Conservation (phyloP, 2,113 vertebrate species). For the Struthio camelus region DNA sequence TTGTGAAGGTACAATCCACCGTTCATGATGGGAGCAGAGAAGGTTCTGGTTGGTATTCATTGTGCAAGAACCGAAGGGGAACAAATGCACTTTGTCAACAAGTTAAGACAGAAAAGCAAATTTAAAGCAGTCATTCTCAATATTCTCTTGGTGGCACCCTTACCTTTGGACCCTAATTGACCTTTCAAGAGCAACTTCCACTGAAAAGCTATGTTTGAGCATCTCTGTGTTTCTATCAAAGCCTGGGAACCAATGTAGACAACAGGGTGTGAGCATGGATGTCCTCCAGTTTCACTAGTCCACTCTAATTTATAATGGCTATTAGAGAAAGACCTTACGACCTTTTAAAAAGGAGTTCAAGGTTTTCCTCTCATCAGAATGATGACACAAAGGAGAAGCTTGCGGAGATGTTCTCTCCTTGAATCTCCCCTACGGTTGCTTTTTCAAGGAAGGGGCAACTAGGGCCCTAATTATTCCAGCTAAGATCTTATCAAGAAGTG, state of each 20-base stretch:
- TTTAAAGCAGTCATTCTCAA: neutral
- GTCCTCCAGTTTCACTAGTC: neutral
- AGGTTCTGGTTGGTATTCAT: neutral
- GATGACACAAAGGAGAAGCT: neutral
- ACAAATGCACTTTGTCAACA: neutral
- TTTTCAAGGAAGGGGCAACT: neutral
- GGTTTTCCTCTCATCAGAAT: neutral
- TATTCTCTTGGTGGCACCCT: neutral
- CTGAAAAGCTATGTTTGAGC: neutral
- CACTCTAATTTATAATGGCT: neutral
- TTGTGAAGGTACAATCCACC: accelerated
- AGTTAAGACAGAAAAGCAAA: neutral
- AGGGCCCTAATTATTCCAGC: neutral
- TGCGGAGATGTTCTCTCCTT: neutral
- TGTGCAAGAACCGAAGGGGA: neutral
- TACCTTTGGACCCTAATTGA: neutral
- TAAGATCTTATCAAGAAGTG: neutral
- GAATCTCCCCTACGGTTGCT: neutral
- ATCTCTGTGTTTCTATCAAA: neutral
- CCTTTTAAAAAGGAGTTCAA: neutral
- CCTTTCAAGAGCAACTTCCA: neutral
- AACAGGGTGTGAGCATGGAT: too few species aligned
- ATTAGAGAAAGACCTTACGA: neutral
- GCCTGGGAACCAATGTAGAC: neutral
- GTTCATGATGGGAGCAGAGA: neutral